Conservation (phyloP, 2,797 vertebrate genomes). For the Sebastes goodei region DNA sequence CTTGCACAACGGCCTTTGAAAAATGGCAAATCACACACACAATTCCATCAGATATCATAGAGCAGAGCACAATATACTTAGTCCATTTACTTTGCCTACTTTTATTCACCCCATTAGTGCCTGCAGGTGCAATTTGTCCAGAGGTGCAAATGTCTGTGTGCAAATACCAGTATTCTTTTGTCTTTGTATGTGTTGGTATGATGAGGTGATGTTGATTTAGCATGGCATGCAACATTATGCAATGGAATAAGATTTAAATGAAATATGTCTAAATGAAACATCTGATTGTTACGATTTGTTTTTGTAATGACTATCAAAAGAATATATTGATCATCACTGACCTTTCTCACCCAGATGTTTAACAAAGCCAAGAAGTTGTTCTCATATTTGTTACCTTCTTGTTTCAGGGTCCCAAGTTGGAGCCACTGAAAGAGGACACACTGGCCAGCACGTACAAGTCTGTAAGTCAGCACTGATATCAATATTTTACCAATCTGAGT, state of each 20-base stretch:
- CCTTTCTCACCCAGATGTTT: not conserved
- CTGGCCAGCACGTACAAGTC: conserved; percentile 83
- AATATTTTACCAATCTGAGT: not conserved
- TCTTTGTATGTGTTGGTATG: not conserved
- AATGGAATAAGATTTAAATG: not conserved
- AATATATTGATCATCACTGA: not conserved
- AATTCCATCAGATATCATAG: not conserved
- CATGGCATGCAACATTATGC: not conserved
- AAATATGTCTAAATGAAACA: not conserved
- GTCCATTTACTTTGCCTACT: not conserved
- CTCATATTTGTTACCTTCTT: conserved; percentile 6
- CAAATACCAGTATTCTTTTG: not conserved
- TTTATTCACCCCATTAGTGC: not conserved
- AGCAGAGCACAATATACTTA: not conserved
- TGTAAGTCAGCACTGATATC: conserved; percentile 79
- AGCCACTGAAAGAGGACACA: conserved; percentile 88
- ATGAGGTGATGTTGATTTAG: not conserved
- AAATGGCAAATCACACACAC: not conserved
- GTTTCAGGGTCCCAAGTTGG: conserved; percentile 88
- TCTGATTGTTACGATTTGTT: not conserved
- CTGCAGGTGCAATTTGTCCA: not conserved
- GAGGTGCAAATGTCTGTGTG: not conserved
- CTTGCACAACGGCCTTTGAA: not conserved
- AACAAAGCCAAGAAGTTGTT: not conserved
- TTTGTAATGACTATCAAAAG: not conserved